Evolutionary conservation across 2,888 invertebrate genomes (phyloP), one percentile per base, ranked within the genome.

Genomic region (Chalcis sispes): DNA sequence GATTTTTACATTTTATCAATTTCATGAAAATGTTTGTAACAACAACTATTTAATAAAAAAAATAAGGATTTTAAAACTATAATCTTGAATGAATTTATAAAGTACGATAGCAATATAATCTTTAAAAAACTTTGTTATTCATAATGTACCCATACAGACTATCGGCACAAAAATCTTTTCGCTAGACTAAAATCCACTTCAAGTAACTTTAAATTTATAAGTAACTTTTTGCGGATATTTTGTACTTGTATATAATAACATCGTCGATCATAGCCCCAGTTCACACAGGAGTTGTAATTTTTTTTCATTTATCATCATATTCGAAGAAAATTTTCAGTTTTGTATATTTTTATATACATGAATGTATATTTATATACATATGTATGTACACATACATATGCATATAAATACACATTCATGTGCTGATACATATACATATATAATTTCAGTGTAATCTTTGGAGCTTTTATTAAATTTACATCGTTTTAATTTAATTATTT

Each of bases 401-500:
- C 54, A 69, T 58, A 54, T 72, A 56, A 8, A 62, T 36, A 15
- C 4, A 20, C 8, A 71, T 70, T 32, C 69, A 70, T 79, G 61
- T 72, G 67, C 42, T 65, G 29, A 69, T 58, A 62, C 59, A 59
- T 59, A 74, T n/a, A n/a, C n/a, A n/a, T n/a, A n/a, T n/a, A n/a
- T n/a, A n/a, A n/a, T n/a, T n/a, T 70, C 66, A 72, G 65, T 78
- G 73, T 75, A 72, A 74, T 83, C 81, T 83, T 82, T 82, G 78
- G 79, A 80, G 80, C 83, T 85, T 81, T 85, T 83, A 85, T 86
- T 84, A 87, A 84, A 86, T 81, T 80, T 85, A 78, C 81, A 82
- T 80, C 80, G 82, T 85, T 86, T 86, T 83, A 85, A 84, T 79
- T 78, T 64, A 20, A 48, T 48, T 48, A 3, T 5, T 48, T 48